A percentile compares a stretch with the other conserved stretches of the same genome.
Conservation (phyloP, 2,113 vertebrate genomes). For the Oryzias celebensis region DNA sequence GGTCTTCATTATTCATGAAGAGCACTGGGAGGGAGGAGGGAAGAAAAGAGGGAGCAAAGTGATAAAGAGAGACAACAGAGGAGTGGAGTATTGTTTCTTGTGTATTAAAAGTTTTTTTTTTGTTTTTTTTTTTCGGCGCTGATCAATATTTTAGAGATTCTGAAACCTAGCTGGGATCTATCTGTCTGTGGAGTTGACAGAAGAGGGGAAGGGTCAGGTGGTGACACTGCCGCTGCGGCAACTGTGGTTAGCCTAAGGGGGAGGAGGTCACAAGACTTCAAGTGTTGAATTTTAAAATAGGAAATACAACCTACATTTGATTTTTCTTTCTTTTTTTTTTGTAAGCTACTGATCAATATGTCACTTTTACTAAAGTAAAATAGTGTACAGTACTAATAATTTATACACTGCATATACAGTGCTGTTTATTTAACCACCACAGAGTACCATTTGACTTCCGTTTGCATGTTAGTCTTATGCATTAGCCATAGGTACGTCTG, state of each 20-base stretch:
- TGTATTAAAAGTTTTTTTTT: conserved; percentile 76
- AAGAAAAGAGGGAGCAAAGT: conserved; percentile 47
- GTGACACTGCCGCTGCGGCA: conserved; percentile 39
- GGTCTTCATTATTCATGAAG: conserved; percentile 81
- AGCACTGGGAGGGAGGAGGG: conserved; percentile 59
- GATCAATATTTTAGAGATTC: conserved; percentile 79
- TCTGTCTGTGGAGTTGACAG: conserved; percentile 56
- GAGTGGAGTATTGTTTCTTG: conserved; percentile 73
- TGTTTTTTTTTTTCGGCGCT: conserved; percentile 62
- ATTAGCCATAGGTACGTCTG: conserved; percentile 69
- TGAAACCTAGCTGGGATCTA: conserved; percentile 73
- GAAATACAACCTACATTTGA: not conserved
- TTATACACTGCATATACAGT: too few species aligned
- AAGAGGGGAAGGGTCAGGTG: conserved; percentile 47
- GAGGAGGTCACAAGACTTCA: conserved; percentile 38
- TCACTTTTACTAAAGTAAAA: not conserved
- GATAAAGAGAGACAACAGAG: conserved; percentile 67
- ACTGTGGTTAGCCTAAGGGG: conserved; percentile 41
- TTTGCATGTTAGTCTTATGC: conserved; percentile 33
- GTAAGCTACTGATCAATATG: not conserved
- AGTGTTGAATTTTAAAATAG: not conserved
- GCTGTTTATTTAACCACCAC: too few species aligned
- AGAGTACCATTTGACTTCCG: not conserved
- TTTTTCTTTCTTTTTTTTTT: not conserved
- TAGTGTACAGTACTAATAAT: too few species aligned